These are phyloP conservation scores for Caracal caracal DNA, from an alignment of 2,113 vertebrate genomes.

Conservation along the genomic window DNA sequence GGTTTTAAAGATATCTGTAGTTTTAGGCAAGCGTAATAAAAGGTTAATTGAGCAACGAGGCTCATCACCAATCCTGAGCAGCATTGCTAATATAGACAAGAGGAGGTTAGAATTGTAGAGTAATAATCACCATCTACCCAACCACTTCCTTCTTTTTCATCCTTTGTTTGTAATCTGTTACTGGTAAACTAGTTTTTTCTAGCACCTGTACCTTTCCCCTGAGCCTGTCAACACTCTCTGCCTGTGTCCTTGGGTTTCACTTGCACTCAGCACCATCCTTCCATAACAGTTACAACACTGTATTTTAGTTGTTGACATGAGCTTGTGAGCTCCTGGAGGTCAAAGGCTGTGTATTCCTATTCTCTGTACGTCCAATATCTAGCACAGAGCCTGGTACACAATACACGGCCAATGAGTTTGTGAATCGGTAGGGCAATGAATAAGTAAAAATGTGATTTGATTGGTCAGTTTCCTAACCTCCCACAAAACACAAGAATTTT, in stretches of 20 bases:
- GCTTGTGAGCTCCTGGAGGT: neutral
- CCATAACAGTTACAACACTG: neutral
- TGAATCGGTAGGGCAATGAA: neutral
- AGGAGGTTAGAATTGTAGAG: neutral
- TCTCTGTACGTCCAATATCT: neutral
- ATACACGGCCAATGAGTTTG: neutral
- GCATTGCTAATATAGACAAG: neutral
- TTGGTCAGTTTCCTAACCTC: neutral
- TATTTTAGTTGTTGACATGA: neutral
- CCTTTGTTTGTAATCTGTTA: neutral
- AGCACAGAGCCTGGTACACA: neutral
- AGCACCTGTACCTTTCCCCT: neutral
- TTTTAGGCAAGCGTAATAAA: neutral
- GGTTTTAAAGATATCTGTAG: neutral
- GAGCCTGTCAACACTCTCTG: neutral
- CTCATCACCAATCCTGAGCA: neutral
- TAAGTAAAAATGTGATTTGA: neutral
- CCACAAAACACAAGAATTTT: neutral
- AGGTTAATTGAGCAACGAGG: neutral
- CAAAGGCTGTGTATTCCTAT: neutral
- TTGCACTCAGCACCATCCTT: neutral
- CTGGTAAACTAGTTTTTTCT: neutral
- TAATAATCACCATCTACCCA: neutral
- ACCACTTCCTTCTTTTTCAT: neutral
- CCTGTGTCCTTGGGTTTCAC: neutral